Evolutionary conservation across 2,113 vertebrate species (phyloP), one percentile per base, ranked within the genome.

Genomic region (Brachyistius frenatus): DNA sequence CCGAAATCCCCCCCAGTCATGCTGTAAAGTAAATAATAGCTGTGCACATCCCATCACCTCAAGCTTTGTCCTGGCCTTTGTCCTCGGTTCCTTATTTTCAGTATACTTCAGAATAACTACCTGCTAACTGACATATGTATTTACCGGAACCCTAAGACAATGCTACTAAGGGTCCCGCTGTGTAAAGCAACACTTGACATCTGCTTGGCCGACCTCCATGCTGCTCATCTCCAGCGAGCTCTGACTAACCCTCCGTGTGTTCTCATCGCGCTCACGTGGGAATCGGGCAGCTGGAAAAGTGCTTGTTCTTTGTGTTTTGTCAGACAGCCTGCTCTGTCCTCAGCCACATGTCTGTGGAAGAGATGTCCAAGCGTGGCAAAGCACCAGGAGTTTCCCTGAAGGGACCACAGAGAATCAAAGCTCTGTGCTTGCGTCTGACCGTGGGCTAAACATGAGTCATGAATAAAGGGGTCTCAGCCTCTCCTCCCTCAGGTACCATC

Each of bases 261-360:
- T 86, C 70, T 73, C 65, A 44, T 66, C 30, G n/a, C 73, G 80
- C 78, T 78, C 76, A 31, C 79, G 57, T 79, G 87, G 83, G 85
- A 84, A 82, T 61, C 36, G 4, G 68, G 73, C 83, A 91, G 88
- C 86, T 90, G 80, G 73, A 86, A 65, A 84, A 90, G 73, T 44
- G 61, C 64, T 90, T 86, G 72, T 81, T 82, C 81, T 87, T 87
- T 88, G 77, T 86, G 57, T 79, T 72, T 65, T 80, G 61, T 88
- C 64, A 82, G 78, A 88, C 81, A 55, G 65, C 61, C 65, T 57
- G 7, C 67, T 83, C 41, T 71, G 73, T 84, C 82, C 73, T 88
- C 49, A 15, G 63, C 73, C 71, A 46, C 79, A 75, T 69, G 77
- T 86, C 77, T 80, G 49, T 7, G 66, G 73, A 71, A 80, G 61